A percentile compares a stretch with the other conserved stretches of the same genome.
phyloP scores from a whole-genome alignment of 2,797 vertebrate genomes.

The Centropyge bicolor region DNA sequence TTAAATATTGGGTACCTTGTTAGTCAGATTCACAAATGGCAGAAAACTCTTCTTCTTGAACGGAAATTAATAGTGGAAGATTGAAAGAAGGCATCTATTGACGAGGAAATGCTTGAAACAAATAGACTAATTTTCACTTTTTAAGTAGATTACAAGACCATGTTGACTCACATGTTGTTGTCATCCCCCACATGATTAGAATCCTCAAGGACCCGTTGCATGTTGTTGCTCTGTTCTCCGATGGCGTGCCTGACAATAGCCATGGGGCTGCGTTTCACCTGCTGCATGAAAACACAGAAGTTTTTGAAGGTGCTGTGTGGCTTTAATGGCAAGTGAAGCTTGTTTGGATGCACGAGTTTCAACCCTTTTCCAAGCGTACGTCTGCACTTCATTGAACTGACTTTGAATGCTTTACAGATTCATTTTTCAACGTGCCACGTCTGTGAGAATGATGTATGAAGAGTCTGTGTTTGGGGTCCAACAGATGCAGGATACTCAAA shows the following conservation, averaged over 20 bases:
- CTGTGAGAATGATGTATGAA: constrained; percentile 6
- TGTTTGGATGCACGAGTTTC: constrained; percentile 7
- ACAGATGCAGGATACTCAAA: constrained; percentile 19
- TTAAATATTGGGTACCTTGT: constrained; percentile 29
- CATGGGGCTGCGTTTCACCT: constrained; percentile 19
- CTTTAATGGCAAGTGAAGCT: neutral
- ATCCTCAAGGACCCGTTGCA: constrained; percentile 54
- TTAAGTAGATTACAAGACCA: constrained; percentile 8
- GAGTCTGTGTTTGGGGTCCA: neutral
- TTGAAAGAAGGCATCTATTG: neutral
- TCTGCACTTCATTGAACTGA: constrained; percentile 1
- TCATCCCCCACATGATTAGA: constrained; percentile 33
- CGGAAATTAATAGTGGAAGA: neutral
- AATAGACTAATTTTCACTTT: constrained; percentile 17
- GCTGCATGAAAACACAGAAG: constrained; percentile 24
- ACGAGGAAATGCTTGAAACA: constrained; percentile 23
- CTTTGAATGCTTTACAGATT: constrained; percentile 6
- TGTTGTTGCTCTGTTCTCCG: constrained; percentile 43
- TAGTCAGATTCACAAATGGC: constrained; percentile 30
- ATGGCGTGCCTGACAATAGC: constrained; percentile 13
- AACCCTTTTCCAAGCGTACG: neutral
- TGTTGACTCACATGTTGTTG: constrained; percentile 44
- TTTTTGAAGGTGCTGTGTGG: constrained; percentile 18
- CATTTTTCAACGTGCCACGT: constrained; percentile 27
- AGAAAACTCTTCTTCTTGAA: constrained; percentile 4